Evolutionary conservation across 1,140 invertebrate genomes (phyloP).

Genomic region (Lucilia cuprina): DNA sequence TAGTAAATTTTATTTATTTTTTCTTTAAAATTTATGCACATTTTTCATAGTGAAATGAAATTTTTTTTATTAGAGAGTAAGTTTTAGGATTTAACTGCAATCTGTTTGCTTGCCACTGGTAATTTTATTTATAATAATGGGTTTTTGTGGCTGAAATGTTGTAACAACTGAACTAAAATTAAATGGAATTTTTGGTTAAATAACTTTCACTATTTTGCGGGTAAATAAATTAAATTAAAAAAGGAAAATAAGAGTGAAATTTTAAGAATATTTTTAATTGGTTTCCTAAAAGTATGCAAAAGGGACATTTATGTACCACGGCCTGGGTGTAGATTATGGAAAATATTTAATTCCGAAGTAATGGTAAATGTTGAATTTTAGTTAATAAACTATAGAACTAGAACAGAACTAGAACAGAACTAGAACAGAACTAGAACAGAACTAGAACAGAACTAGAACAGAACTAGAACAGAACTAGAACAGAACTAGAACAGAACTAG

Average conservation of each 20-base stretch:
- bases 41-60: background rate
- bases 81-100: background rate
- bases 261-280: background rate
- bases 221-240: background rate
- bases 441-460: no score
- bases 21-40: background rate
- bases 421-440: no score
- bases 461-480: no score
- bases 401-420: no score
- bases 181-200: background rate
- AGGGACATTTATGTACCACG: no score
- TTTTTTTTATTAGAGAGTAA: background rate
- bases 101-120: background rate
- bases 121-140: background rate
- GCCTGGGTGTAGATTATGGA: no score
- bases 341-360: no score
- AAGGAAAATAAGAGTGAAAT: background rate
- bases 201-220: background rate
- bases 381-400: no score
- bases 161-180: background rate
- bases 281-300: background rate
- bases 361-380: no score
- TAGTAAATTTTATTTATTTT: background rate
- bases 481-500: no score
- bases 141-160: slow-evolving; percentile 6